Evolutionary conservation across 2,113 vertebrate species (phyloP), one percentile per base, ranked within the genome.

Genomic region (Microtus ochrogaster): DNA sequence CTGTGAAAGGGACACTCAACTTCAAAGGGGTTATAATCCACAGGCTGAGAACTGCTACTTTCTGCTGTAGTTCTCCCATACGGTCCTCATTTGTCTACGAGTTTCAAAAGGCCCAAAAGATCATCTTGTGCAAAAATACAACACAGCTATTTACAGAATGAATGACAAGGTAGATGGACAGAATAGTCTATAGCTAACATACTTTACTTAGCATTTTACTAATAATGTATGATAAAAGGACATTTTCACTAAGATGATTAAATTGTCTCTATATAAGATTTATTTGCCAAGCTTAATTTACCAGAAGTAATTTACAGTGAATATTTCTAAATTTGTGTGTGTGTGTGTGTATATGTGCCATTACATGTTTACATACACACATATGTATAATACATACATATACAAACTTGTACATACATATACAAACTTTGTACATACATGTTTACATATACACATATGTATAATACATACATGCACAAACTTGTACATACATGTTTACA

Each of bases 271-370:
- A 2, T 91, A 61, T 49, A 83, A 68, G 36, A 91, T 91, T 93
- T 89, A 63, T 89, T 92, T 91, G 9, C 19, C 92, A 91, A 91
- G 41, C 77, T 86, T 92, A 77, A 58, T 89, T 92, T 14, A 89
- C 30, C 83, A 47, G 85, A 76, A 95, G 55, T 68, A 77, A 90
- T 47, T 33, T 47, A 85, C 24, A 94, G 73, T 66, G 81, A n/a
- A 52, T 87, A 83, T 89, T 90, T 94, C 28, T 81, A 73, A 89
- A 72, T 58, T 86, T 89, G 36, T 70, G 13, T 70, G 33, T 21
- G 58, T 33, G 26, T 24, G 58, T 9, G 70, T 4, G 8, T 55
- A 16, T 55, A 52, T 52, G 13, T 52, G 41, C 41, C 41, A 3
- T 3, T 41, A 41, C 41, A 41, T 41, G 41, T 41, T 41, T 41